A percentile compares a stretch with the other conserved stretches of the same genome.
Conservation (phyloP, 2,888 invertebrate species). For the Tipula confusa region DNA sequence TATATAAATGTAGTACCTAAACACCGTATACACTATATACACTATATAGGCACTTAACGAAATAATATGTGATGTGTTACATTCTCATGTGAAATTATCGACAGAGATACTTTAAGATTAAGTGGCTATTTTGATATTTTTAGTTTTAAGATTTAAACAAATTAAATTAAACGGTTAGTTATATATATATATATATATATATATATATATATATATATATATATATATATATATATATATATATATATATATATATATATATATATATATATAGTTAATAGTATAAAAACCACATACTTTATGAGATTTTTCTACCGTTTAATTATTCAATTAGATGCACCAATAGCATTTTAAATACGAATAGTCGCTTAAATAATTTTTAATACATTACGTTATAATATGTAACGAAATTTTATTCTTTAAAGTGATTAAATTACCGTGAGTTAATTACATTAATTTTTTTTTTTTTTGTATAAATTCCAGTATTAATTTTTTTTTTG, state of each 20-base stretch:
- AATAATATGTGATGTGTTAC: not conserved
- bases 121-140: not conserved
- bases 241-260: too few relatives aligned
- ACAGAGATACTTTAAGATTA: not conserved
- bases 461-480: not conserved
- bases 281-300: not conserved
- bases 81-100: not conserved
- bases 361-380: not conserved
- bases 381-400: not conserved
- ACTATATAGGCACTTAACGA: not conserved
- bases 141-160: not conserved
- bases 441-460: not conserved
- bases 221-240: too few relatives aligned
- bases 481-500: not conserved
- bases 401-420: not conserved
- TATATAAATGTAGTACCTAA: not conserved
- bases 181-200: too few relatives aligned
- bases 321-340: slow-evolving; percentile 3
- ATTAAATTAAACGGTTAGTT: slow-evolving; percentile 3
- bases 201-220: too few relatives aligned
- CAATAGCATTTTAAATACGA: not conserved
- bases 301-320: slow-evolving; percentile 12
- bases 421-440: slow-evolving; percentile 15
- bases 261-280: too few relatives aligned
- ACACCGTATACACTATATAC: not conserved